Evolutionary conservation across 64 coral and sea anemone species (phyloP).

Genomic region (Montipora capricornis): DNA sequence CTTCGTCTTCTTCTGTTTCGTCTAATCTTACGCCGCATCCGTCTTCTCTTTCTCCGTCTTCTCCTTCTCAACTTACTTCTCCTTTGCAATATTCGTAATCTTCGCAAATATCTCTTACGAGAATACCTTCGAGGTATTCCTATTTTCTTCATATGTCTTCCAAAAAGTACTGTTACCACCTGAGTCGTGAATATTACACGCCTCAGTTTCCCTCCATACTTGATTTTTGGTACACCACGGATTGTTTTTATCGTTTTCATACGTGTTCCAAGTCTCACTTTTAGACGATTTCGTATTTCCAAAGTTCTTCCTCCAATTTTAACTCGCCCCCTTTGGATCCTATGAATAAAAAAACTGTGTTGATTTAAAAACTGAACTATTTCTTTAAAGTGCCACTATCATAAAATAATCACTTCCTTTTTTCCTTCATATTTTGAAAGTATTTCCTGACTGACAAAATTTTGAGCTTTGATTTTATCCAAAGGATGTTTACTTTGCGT

Average conservation of each 20-base stretch:
- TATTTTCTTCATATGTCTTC: not conserved
- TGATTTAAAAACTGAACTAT: not conserved
- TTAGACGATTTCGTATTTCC: not conserved
- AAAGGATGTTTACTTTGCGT: too few relatives aligned
- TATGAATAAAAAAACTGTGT: not conserved
- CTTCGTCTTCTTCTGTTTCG: not conserved
- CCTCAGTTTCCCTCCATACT: not conserved
- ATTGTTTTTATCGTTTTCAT: not conserved
- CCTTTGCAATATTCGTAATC: not conserved
- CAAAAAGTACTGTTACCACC: not conserved
- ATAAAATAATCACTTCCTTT: too few relatives aligned
- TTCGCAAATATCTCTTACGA: not conserved
- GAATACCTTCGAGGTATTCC: not conserved
- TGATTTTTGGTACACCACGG: not conserved
- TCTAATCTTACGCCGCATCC: not conserved
- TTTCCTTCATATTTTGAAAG: too few relatives aligned
- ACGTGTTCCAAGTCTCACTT: not conserved
- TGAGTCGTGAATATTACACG: not conserved
- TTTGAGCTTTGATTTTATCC: too few relatives aligned
- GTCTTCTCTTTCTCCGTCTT: not conserved
- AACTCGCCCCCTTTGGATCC: not conserved
- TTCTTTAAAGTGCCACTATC: too few relatives aligned
- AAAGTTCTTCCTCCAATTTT: slow-evolving; percentile 1
- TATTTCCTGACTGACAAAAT: too few relatives aligned
- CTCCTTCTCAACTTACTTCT: not conserved